phyloP scores from a whole-genome alignment of 2,888 invertebrate species.

The Eupithecia exiguata region DNA sequence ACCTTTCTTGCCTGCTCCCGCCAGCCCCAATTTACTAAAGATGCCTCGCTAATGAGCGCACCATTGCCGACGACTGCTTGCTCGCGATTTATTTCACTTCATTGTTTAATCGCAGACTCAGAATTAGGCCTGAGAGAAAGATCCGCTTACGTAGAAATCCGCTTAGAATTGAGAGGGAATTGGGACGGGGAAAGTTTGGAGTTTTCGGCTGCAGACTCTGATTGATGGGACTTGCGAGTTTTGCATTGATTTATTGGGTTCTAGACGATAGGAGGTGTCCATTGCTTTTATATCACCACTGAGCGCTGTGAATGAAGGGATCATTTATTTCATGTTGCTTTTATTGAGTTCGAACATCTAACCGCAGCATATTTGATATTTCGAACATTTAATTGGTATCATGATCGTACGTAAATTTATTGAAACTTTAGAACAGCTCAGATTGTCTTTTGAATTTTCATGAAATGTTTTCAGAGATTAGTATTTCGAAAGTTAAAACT shows the following conservation, averaged over 20 bases:
- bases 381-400: neutral
- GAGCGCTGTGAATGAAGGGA: neutral
- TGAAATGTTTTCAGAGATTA: neutral
- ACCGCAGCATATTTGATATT: neutral
- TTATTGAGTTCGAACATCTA: neutral
- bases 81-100: conserved; percentile 43
- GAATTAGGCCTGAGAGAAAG: conserved; percentile 22
- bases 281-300: conserved; percentile 7
- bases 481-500: neutral
- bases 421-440: neutral
- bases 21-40: conserved; percentile 47
- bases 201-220: conserved; percentile 19
- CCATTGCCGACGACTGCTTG: conserved; percentile 38
- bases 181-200: conserved; percentile 16
- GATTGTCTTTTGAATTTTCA: neutral
- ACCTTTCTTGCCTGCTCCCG: conserved; percentile 9
- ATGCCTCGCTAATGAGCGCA: conserved; percentile 47
- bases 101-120: conserved; percentile 44
- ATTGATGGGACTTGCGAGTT: conserved; percentile 33
- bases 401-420: neutral
- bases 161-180: conserved; percentile 24
- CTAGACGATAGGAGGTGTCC: conserved; percentile 15
- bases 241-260: conserved; percentile 31
- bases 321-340: neutral
- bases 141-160: conserved; percentile 25